Evolutionary conservation across 1,140 invertebrate species (phyloP).

Genomic region (Neodiprion pinetum): DNA sequence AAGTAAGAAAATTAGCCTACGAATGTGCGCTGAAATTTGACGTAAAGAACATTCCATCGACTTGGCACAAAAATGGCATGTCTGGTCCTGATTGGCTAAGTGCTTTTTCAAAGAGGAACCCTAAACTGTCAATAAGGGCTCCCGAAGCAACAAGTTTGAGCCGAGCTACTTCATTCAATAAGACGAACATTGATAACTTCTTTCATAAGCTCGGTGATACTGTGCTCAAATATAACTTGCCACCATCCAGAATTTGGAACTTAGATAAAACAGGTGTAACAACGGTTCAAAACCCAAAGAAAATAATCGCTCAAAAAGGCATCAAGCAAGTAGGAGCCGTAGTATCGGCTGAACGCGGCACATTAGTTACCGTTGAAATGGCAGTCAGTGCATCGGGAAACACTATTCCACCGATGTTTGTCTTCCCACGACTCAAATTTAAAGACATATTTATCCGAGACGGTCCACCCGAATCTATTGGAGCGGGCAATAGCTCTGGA

Average conservation of each 20-base stretch:
- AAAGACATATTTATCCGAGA: conserved; percentile 19
- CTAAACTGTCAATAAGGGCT: conserved; percentile 37
- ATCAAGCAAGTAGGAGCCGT: conserved; percentile 52
- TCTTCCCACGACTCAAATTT: conserved; percentile 43
- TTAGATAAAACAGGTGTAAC: conserved; percentile 48
- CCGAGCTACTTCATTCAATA: conserved; percentile 49
- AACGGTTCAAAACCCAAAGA: conserved; percentile 41
- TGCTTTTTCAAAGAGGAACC: conserved; percentile 35
- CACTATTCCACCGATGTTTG: conserved; percentile 44
- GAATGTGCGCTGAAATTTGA: conserved; percentile 28
- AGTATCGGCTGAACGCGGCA: conserved; percentile 55
- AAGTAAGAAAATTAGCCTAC: conserved; percentile 34
- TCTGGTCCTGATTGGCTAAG: conserved; percentile 37
- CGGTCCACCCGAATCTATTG: conserved; percentile 26
- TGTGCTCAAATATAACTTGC: conserved; percentile 39
- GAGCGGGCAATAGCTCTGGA: conserved; percentile 32
- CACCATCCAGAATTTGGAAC: conserved; percentile 51
- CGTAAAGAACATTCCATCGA: conserved; percentile 29
- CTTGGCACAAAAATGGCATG: conserved; percentile 32
- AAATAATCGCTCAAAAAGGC: conserved; percentile 45
- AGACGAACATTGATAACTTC: conserved; percentile 41
- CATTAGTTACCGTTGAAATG: conserved; percentile 52
- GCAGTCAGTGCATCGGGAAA: conserved; percentile 45
- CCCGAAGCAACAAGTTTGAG: conserved; percentile 56
- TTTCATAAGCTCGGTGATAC: conserved; percentile 38